Conservation (phyloP, 2,888 invertebrate genomes). For the Achlya flavicornis region DNA sequence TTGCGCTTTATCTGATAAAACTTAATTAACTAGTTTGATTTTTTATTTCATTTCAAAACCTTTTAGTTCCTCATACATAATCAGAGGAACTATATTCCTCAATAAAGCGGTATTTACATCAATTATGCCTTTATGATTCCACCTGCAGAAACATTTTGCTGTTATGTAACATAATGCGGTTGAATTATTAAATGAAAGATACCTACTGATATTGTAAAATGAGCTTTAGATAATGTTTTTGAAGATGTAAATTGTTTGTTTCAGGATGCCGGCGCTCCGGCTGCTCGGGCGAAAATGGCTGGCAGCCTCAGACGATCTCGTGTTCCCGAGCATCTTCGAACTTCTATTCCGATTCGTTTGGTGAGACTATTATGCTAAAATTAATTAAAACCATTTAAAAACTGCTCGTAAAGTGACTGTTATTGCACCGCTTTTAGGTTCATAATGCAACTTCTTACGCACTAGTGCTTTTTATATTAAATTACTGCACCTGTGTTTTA, state of each 20-base stretch:
- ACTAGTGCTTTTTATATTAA: no score
- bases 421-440: no score
- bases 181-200: background rate
- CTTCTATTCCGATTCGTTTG: conserved; percentile 88
- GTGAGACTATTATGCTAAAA: conserved; percentile 70
- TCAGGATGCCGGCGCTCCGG: conserved; percentile 93
- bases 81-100: background rate
- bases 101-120: conserved; percentile 1
- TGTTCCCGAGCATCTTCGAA: conserved; percentile 93
- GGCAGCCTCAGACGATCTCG: conserved; percentile 95
- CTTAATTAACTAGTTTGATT: no score
- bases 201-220: background rate
- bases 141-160: conserved; percentile 7
- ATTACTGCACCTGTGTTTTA: no score
- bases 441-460: no score
- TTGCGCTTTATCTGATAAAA: no score
- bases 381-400: background rate
- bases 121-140: conserved; percentile 5
- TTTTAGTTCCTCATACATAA: background rate
- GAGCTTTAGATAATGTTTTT: conserved; percentile 5
- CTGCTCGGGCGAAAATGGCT: conserved; percentile 95
- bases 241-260: conserved; percentile 45
- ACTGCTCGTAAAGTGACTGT: no score
- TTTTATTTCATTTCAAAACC: no score
- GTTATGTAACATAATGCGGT: conserved; percentile 1